Conservation (phyloP, 2,888 invertebrate genomes). For the Ophioninae sp. region DNA sequence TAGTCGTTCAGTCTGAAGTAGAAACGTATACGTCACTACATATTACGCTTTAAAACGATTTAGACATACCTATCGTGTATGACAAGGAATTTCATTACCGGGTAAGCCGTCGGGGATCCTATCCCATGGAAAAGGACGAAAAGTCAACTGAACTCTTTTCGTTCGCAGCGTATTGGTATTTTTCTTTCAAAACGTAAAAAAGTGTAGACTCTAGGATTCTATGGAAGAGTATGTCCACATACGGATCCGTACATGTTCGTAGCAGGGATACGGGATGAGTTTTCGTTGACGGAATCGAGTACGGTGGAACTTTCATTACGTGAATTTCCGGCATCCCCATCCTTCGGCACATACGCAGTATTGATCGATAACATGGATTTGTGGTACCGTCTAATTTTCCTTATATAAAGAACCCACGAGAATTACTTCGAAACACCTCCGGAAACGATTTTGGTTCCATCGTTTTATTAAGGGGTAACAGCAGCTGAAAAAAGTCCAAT, state of each 20-base stretch:
- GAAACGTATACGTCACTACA: constrained; percentile 4
- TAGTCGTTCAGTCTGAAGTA: constrained; percentile 28
- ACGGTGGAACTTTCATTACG: constrained; percentile 41
- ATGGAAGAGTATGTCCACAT: constrained; percentile 20
- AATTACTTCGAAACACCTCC: neutral
- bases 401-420: neutral
- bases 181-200: neutral
- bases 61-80: neutral
- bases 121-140: constrained; percentile 38
- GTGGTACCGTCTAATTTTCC: neutral
- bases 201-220: constrained; percentile 18
- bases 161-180: constrained; percentile 20
- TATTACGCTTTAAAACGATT: neutral
- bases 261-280: constrained; percentile 13
- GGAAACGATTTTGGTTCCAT: neutral
- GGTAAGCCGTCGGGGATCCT: constrained; percentile 1
- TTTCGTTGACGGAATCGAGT: constrained; percentile 45
- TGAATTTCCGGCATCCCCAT: constrained; percentile 44
- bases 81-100: constrained; percentile 25
- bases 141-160: constrained; percentile 35
- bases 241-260: neutral
- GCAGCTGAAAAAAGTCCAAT: no score
- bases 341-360: constrained; percentile 2
- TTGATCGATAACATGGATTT: neutral
- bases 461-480: neutral